Evolutionary conservation across 2,113 vertebrate genomes (phyloP).

Genomic region (Campylomormyrus numenius): DNA sequence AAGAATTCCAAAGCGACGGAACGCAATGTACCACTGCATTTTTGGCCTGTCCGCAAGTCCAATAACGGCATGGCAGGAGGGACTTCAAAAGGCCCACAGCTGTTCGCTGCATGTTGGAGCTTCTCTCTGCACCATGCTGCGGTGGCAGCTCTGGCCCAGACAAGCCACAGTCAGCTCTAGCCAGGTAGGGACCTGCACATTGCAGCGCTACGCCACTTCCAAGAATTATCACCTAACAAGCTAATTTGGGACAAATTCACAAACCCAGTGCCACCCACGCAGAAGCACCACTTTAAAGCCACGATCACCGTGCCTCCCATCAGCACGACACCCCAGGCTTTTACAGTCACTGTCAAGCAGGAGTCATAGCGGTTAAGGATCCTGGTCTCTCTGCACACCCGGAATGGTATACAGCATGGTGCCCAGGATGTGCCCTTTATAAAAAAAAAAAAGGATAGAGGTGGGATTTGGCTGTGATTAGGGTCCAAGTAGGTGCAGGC

Average conservation of each 20-base stretch:
- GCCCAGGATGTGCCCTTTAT: neutral
- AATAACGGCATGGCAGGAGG: neutral
- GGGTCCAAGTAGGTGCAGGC: neutral
- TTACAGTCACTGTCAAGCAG: neutral
- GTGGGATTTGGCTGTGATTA: neutral
- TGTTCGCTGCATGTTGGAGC: neutral
- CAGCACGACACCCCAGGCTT: neutral
- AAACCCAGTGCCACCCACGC: neutral
- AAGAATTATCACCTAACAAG: neutral
- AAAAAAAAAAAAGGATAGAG: neutral
- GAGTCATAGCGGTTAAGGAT: neutral
- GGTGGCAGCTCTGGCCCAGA: neutral
- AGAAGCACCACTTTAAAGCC: neutral
- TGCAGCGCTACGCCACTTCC: neutral
- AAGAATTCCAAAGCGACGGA: neutral
- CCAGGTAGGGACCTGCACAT: neutral
- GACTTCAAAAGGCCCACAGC: neutral
- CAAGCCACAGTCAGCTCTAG: neutral
- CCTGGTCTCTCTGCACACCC: neutral
- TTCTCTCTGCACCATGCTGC: neutral
- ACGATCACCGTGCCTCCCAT: neutral
- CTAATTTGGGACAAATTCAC: neutral
- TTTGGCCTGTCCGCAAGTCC: neutral
- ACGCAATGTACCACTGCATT: neutral
- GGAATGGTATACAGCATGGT: neutral